Conservation (phyloP, 2,888 invertebrate species). For the Steromphala cineraria region DNA sequence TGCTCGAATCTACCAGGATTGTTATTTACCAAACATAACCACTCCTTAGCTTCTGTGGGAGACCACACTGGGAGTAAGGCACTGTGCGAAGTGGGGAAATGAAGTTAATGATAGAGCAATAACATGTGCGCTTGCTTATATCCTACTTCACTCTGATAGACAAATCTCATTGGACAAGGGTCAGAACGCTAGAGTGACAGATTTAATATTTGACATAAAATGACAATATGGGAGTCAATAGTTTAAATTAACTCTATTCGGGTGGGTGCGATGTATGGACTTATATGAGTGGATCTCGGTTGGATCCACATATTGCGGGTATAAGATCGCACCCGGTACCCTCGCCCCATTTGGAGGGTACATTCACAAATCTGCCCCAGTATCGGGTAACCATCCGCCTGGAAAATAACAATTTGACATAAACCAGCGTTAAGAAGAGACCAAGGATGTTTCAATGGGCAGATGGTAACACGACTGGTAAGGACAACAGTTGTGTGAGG, state of each 20-base stretch:
- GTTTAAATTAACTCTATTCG: background rate
- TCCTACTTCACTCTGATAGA: too few relatives aligned
- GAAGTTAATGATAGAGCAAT: too few relatives aligned
- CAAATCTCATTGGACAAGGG: background rate
- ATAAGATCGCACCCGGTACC: background rate
- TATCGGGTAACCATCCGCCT: background rate
- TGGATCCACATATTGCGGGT: background rate
- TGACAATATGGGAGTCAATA: background rate
- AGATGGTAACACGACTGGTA: background rate
- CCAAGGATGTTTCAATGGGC: background rate
- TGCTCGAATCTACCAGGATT: too few relatives aligned
- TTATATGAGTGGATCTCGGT: background rate
- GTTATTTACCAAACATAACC: too few relatives aligned
- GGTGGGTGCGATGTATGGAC: background rate
- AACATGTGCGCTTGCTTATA: too few relatives aligned
- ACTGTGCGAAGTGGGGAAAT: too few relatives aligned
- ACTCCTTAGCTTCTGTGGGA: too few relatives aligned
- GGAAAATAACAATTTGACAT: conserved; percentile 8
- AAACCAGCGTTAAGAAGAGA: background rate
- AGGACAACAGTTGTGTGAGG: background rate
- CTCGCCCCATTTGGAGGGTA: background rate
- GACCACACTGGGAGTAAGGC: too few relatives aligned
- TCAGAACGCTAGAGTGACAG: background rate
- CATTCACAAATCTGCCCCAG: background rate
- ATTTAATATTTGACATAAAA: background rate